Percentiles rank a stretch among this genome's conserved stretches.
Evolutionary conservation across 2,888 invertebrate species (phyloP).

Genomic region (Nowickia ferox): DNA sequence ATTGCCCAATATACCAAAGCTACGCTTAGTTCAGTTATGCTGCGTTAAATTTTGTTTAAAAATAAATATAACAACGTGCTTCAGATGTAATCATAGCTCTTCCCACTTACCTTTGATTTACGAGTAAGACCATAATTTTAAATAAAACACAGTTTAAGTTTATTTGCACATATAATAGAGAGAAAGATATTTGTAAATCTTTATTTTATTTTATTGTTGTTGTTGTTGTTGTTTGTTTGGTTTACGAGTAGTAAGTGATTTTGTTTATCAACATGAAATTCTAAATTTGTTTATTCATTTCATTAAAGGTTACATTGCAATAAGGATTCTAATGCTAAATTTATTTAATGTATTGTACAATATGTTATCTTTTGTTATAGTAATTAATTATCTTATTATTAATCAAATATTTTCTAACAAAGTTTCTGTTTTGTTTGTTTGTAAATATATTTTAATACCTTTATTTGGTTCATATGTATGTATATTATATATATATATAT

Average conservation of each 20-base stretch:
- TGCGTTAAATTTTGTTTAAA: background rate
- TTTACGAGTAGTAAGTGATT: conserved; percentile 16
- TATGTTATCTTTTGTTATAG: background rate
- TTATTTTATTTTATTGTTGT: background rate
- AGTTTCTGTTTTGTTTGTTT: background rate
- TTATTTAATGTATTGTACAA: conserved; percentile 48
- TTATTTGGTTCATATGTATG: background rate
- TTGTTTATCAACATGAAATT: conserved; percentile 55
- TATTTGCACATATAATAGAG: conserved; percentile 69
- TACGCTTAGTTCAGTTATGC: too few species aligned
- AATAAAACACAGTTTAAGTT: conserved; percentile 59
- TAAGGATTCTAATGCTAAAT: conserved; percentile 45
- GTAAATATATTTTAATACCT: conserved; percentile 25
- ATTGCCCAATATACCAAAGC: too few species aligned
- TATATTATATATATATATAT: too few species aligned
- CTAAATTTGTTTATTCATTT: conserved; percentile 21
- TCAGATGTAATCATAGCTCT: background rate
- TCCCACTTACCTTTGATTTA: conserved; percentile 42
- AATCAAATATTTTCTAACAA: conserved; percentile 38
- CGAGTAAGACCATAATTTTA: background rate
- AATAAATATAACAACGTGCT: background rate
- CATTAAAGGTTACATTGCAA: conserved; percentile 35
- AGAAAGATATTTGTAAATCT: conserved; percentile 50
- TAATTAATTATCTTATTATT: conserved; percentile 24
- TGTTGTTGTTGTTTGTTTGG: conserved; percentile 12